Evolutionary conservation across 2,888 invertebrate genomes (phyloP), one percentile per base, ranked within the genome.

Genomic region (Trypoxylon attenuatum): DNA sequence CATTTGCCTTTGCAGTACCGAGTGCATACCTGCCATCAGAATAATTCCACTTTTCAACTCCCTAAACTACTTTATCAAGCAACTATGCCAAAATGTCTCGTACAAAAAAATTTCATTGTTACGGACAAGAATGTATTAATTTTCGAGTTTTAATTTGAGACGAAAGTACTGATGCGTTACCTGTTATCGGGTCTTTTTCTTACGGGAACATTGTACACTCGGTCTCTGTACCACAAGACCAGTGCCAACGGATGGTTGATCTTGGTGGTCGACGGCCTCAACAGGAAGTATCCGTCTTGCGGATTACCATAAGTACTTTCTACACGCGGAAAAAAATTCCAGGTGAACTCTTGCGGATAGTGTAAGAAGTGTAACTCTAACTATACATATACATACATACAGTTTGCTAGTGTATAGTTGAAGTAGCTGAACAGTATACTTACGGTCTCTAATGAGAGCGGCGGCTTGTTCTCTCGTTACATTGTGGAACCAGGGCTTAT

Each of bases 191-290:
- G 62, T 57, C 88, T 83, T 55, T 80, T 84, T 25, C 88, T 80
- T 10, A 88, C 83, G 23, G 84, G 80, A 68, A 88, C 85, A 69
- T 88, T 88, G 67, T 86, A 88, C 55, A 86, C 82, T 60, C 85
- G 79, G 23, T 83, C 84, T 27, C 78, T 84, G 71, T 78, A 87
- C 85, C 86, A 85, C 42, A 88, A 79, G 4, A 86, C 87, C 13
- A 88, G 66, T 15, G 84, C 87, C 59, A 89, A 76, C 27, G 88
- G 88, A 69, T 88, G 86, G 45, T 82, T 82, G 13, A 81, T 80
- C 52, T 85, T 82, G 3, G 83, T 78, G 1, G 77, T 77, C 6
- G 87, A 87, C 41, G 87, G 87, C 54, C 87, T 84, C 42, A 88
- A 46, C 0, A 88, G 80, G 58, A 87, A 88, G 50, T 80, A 83